phyloP scores from a whole-genome alignment of 2,113 vertebrate species.

The Hippoglossus stenolepis region DNA sequence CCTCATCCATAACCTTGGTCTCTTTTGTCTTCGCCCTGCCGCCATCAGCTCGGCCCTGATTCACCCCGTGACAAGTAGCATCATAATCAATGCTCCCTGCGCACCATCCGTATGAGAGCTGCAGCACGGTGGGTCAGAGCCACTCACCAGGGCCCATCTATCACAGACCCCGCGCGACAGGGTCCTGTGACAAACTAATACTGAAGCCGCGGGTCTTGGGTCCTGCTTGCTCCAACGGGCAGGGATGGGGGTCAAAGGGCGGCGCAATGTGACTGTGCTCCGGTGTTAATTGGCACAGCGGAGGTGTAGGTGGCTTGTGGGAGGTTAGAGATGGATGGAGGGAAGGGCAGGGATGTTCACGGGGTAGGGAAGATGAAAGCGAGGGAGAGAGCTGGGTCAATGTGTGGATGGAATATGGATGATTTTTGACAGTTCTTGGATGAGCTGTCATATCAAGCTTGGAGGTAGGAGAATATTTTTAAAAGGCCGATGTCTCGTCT shows the following conservation, averaged over 20 bases:
- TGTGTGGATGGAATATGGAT: constrained; percentile 54
- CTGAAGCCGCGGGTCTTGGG: constrained; percentile 50
- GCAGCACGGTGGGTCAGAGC: constrained; percentile 73
- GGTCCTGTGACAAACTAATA: constrained; percentile 72
- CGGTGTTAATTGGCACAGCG: constrained; percentile 75
- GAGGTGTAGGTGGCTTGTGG: constrained; percentile 63
- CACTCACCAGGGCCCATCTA: constrained; percentile 68
- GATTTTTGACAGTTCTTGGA: constrained; percentile 46
- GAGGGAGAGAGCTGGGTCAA: constrained; percentile 32
- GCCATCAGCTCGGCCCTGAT: constrained; percentile 49
- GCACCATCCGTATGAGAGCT: constrained; percentile 40
- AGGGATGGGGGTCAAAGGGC: constrained; percentile 69
- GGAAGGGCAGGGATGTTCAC: constrained; percentile 18
- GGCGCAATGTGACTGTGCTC: constrained; percentile 56
- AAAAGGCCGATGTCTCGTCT: neutral
- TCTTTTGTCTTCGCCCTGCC: constrained; percentile 55
- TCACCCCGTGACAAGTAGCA: constrained; percentile 66
- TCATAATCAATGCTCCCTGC: constrained; percentile 78
- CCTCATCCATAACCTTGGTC: constrained; percentile 68
- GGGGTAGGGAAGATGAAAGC: constrained; percentile 36
- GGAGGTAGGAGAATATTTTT: constrained; percentile 17
- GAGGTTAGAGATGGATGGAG: constrained; percentile 59
- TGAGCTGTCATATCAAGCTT: constrained; percentile 40
- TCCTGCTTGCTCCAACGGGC: constrained; percentile 55
- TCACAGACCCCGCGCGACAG: constrained; percentile 68